These are phyloP conservation scores for Drosophila ogumai DNA, from an alignment of 1,140 invertebrate species.

Conservation along the genomic window DNA sequence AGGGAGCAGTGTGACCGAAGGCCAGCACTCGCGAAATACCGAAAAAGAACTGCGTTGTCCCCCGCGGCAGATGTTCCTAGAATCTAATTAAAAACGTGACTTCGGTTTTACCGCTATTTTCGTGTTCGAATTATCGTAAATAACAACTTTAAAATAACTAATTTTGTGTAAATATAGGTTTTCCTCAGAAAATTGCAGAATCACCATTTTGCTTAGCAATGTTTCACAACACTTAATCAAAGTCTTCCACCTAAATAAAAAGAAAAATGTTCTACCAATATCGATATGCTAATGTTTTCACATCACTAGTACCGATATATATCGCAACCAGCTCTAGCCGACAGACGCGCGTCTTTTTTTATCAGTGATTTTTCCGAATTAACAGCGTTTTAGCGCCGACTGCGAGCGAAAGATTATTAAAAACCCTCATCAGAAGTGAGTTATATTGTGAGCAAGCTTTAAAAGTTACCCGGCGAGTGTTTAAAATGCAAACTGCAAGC, in stretches of 20 bases:
- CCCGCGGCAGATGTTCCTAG: neutral
- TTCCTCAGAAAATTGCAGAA: neutral
- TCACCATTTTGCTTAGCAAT: neutral
- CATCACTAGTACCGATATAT: neutral
- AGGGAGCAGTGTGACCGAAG: conserved; percentile 17
- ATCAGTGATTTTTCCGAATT: neutral
- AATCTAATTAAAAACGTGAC: too few species aligned
- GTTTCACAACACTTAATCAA: neutral
- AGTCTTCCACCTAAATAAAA: neutral
- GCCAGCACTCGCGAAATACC: neutral
- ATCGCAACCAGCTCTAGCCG: conserved; percentile 20
- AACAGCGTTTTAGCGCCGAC: neutral
- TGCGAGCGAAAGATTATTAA: neutral
- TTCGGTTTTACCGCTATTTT: too few species aligned
- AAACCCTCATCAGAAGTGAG: conserved; percentile 16
- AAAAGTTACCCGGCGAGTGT: neutral
- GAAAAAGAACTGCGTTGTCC: neutral
- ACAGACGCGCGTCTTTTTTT: conserved; percentile 55
- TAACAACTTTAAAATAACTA: too few species aligned
- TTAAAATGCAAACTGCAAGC: too few species aligned
- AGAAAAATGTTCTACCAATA: too few species aligned
- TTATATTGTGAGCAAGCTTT: neutral
- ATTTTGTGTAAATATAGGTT: neutral
- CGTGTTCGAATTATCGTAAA: too few species aligned
- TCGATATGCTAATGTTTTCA: too few species aligned